Conservation (phyloP, 2,888 invertebrate species). For the Lissocephala sabroskyi region DNA sequence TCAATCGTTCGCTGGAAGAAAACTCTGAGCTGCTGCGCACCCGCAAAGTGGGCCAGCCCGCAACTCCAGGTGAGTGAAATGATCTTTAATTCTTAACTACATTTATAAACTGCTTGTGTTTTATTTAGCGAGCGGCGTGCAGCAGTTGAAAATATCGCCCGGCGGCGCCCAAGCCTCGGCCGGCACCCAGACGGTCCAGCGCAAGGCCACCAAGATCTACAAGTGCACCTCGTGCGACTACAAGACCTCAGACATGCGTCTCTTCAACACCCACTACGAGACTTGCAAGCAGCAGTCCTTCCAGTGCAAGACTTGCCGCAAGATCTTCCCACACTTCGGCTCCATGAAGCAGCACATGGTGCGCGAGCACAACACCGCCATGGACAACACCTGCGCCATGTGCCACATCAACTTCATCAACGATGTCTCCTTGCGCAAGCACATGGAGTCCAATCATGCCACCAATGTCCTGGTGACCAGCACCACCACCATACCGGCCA, state of each 20-base stretch:
- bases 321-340: constrained; percentile 69
- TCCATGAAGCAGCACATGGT: constrained; percentile 71
- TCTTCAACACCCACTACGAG: constrained; percentile 72
- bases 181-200: constrained; percentile 59
- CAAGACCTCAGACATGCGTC: constrained; percentile 71
- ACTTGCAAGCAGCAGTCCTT: constrained; percentile 72
- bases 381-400: constrained; percentile 69
- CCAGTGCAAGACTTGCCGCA: constrained; percentile 72
- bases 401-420: constrained; percentile 71
- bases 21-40: constrained; percentile 35
- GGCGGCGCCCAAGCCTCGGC: constrained; percentile 24
- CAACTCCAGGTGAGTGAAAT: constrained; percentile 53
- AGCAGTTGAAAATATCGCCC: constrained; percentile 55
- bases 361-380: constrained; percentile 69
- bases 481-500: constrained; percentile 66
- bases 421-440: constrained; percentile 70
- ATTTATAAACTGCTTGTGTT: background rate
- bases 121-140: constrained; percentile 50
- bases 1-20: constrained; percentile 50
- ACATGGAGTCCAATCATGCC: constrained; percentile 72
- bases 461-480: constrained; percentile 69
- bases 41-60: constrained; percentile 57
- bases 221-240: constrained; percentile 73
- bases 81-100: background rate
- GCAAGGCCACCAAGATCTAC: constrained; percentile 71